Evolutionary conservation across 2,797 vertebrate genomes (phyloP).

Genomic region (Astyanax mexicanus): DNA sequence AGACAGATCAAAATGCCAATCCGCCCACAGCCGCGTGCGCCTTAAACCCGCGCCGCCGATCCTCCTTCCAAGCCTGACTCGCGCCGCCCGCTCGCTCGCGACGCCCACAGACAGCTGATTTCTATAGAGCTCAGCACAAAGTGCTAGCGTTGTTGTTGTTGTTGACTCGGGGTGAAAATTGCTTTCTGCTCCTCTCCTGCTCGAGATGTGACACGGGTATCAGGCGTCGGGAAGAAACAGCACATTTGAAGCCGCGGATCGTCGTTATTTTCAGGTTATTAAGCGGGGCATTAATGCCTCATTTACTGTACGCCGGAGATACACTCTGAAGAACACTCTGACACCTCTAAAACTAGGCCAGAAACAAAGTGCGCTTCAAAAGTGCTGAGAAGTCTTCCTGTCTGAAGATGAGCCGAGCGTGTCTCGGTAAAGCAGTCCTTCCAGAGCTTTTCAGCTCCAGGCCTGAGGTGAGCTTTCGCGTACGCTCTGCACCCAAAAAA

Average conservation of each 20-base stretch:
- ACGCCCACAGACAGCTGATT: constrained; percentile 5
- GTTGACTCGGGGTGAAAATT: constrained; percentile 21
- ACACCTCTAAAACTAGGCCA: constrained; percentile 1
- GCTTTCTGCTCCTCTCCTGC: neutral
- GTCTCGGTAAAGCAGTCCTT: constrained; percentile 9
- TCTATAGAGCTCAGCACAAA: constrained; percentile 25
- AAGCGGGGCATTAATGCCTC: constrained; percentile 4
- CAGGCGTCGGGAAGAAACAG: neutral
- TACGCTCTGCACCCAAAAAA: neutral
- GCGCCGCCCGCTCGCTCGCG: neutral
- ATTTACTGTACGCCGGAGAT: neutral
- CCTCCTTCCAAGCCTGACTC: constrained; percentile 29
- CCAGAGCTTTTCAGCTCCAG: neutral
- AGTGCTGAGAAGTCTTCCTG: neutral
- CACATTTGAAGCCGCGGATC: neutral
- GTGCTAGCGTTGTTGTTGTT: neutral
- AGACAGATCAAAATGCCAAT: constrained; percentile 43
- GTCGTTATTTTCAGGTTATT: neutral
- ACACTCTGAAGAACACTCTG: neutral
- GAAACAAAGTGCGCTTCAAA: neutral
- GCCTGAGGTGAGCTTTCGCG: neutral
- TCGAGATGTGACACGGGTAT: neutral
- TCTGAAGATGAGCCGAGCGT: too few relatives aligned
- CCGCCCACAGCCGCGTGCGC: constrained; percentile 30
- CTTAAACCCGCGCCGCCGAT: constrained; percentile 25